Base-by-base conservation (phyloP, 2,113 vertebrate species). In the Oncorhynchus nerka region DNA sequence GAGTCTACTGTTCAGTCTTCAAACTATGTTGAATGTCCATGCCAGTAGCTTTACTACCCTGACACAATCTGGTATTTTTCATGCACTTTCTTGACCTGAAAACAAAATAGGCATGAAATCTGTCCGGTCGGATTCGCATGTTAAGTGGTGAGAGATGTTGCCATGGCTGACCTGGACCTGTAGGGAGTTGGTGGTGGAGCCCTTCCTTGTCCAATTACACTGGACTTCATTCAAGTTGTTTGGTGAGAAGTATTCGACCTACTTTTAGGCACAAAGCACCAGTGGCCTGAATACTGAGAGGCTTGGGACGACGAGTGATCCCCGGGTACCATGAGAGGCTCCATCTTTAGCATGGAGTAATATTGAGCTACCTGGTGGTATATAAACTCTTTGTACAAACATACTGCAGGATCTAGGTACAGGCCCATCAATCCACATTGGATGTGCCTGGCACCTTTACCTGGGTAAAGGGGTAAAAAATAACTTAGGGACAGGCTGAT, bases 171-270 rank as follows among this genome's bases (percentile, higher is more conserved):
- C 85, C 85, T 55, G 79, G 86, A 81, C 70, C 82, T 49, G 84
- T 84, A 68, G 83, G 87, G 88, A 88, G 85, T 84, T 84, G 84
- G 77, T 86, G 84, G 77, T 86, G 83, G 83, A 85, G 86, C 81
- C 89, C 85, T 89, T 85, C 84, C 84, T 89, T 86, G 89, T 90
- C 90, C 91, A 92, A 91, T 91, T 93, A 93, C 84, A 88, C 51
- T 55, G 90, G 88, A 88, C 79, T 87, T 80, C 26, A 81, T 85
- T 92, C 91, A 91, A 88, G 90, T 87, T 89, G 86, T 92, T 90
- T 86, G 90, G 87, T 91, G 90, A 91, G 90, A 92, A 91, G 90
- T 91, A 92, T 91, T 90, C 89, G 92, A 89, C 93, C 94, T 93
- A 93, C 87, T 93, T 93, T 89, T 92, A 87, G 86, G 85, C 81